These are phyloP conservation scores for Pachymerium ferrugineum DNA, from an alignment of 2,888 invertebrate species.

Conservation along the genomic window DNA sequence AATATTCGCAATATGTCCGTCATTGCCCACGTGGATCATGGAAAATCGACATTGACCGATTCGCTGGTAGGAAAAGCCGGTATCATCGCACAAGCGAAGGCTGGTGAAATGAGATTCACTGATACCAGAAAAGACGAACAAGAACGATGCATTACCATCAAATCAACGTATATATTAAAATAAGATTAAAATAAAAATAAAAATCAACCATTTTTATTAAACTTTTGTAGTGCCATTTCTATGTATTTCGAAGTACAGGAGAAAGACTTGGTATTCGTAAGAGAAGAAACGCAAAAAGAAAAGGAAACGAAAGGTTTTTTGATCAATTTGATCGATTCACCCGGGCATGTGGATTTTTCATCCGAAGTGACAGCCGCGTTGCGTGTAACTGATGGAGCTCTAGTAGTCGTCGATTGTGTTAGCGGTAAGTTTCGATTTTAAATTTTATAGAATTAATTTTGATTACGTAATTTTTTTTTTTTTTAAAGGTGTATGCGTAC, in stretches of 20 bases:
- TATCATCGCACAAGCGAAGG: slow-evolving; percentile 97
- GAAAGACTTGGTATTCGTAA: slow-evolving; percentile 91
- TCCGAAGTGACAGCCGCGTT: slow-evolving; percentile 99
- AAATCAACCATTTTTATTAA: not conserved
- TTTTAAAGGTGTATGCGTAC: slow-evolving; percentile 90
- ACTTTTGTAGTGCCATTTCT: slow-evolving; percentile 80
- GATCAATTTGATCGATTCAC: slow-evolving; percentile 99
- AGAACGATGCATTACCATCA: slow-evolving; percentile 99
- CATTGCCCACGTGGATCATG: slow-evolving; percentile 99
- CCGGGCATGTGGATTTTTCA: slow-evolving; percentile 99
- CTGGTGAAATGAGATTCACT: slow-evolving; percentile 98
- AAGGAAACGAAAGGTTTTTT: slow-evolving; percentile 91
- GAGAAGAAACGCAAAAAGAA: slow-evolving; percentile 81
- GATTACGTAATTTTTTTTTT: not conserved
- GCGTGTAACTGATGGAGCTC: slow-evolving; percentile 98
- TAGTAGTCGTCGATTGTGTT: slow-evolving; percentile 99
- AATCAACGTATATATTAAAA: slow-evolving; percentile 80
- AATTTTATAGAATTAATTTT: not conserved
- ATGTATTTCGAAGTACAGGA: slow-evolving; percentile 97
- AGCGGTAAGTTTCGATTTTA: slow-evolving; percentile 65
- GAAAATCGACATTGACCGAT: slow-evolving; percentile 98
- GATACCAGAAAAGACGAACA: slow-evolving; percentile 99
- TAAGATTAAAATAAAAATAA: not conserved
- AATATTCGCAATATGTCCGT: slow-evolving; percentile 99
- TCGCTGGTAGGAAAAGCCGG: slow-evolving; percentile 99